phyloP scores from a whole-genome alignment of 2,888 invertebrate genomes.

The Mactromeris polynyma region DNA sequence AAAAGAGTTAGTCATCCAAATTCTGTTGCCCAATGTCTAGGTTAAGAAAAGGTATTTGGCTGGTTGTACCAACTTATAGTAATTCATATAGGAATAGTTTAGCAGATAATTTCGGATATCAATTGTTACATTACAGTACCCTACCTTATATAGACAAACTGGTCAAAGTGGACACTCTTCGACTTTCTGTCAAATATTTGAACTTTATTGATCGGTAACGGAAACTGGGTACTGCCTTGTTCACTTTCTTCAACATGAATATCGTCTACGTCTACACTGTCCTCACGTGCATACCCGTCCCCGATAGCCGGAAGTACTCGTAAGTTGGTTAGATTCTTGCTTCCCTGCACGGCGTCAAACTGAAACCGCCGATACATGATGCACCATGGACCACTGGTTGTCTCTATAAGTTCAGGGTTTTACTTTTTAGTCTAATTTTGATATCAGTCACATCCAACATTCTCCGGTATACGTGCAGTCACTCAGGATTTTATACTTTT shows the following conservation, averaged over 20 bases:
- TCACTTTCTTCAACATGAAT: conserved; percentile 54
- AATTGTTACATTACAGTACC: not conserved
- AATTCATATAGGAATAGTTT: too few species aligned
- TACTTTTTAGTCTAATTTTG: too few species aligned
- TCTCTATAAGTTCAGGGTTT: not conserved
- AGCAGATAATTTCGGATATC: too few species aligned
- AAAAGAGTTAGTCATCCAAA: too few species aligned
- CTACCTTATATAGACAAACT: conserved; percentile 68
- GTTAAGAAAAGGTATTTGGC: too few species aligned
- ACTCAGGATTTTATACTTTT: not conserved
- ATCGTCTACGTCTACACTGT: conserved; percentile 35
- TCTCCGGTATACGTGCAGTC: too few species aligned
- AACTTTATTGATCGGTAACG: conserved; percentile 56
- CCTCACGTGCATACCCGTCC: conserved; percentile 23
- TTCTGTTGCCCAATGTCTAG: too few species aligned
- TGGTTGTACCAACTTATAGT: too few species aligned
- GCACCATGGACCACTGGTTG: not conserved
- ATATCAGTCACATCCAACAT: not conserved
- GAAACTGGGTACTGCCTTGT: conserved; percentile 39
- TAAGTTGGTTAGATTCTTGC: conserved; percentile 58
- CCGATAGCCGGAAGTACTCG: conserved; percentile 62
- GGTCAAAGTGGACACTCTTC: conserved; percentile 67
- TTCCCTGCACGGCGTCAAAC: conserved; percentile 59
- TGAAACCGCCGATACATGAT: conserved; percentile 56
- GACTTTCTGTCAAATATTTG: conserved; percentile 60